Percentiles rank a stretch among this genome's conserved stretches.
phyloP scores from a whole-genome alignment of 2,113 vertebrate genomes.

The Verasper variegatus region DNA sequence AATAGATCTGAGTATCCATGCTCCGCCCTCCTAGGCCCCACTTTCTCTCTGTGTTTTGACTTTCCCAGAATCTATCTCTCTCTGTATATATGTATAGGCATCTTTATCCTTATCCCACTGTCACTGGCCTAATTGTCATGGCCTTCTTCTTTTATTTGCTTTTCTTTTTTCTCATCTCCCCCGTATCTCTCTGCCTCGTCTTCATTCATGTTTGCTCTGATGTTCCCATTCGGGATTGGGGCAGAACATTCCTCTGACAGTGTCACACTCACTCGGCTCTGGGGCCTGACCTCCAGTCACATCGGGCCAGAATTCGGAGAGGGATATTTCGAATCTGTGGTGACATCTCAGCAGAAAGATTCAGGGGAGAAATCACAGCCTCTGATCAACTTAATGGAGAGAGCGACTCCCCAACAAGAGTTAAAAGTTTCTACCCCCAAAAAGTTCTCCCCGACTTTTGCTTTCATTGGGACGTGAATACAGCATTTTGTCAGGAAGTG shows the following conservation, averaged over 20 bases:
- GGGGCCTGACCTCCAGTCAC: slow-evolving; percentile 57
- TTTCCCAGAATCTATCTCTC: slow-evolving; percentile 25
- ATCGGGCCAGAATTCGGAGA: slow-evolving; percentile 47
- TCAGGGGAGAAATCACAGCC: slow-evolving; percentile 29
- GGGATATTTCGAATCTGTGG: slow-evolving; percentile 45
- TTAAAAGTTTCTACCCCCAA: neutral
- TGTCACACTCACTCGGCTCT: slow-evolving; percentile 53
- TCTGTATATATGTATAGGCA: slow-evolving; percentile 29
- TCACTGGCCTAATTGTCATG: slow-evolving; percentile 53
- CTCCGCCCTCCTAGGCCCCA: slow-evolving; percentile 62
- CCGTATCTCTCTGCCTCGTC: slow-evolving; percentile 13
- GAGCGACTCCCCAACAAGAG: slow-evolving; percentile 9
- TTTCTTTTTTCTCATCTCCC: slow-evolving; percentile 23
- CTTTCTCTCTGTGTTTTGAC: slow-evolving; percentile 67
- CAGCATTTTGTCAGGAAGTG: slow-evolving; percentile 5
- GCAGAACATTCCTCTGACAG: slow-evolving; percentile 73
- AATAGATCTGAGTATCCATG: slow-evolving; percentile 78
- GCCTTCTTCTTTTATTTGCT: slow-evolving; percentile 12
- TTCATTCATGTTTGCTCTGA: slow-evolving; percentile 45
- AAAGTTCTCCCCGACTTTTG: slow-evolving; percentile 21
- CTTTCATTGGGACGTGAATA: neutral
- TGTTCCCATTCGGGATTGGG: slow-evolving; percentile 58
- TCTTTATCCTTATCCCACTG: slow-evolving; percentile 46
- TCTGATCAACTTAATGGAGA: slow-evolving; percentile 63
- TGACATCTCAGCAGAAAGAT: slow-evolving; percentile 46